A percentile compares a stretch with the other conserved stretches of the same genome.
Conservation (phyloP, 2,113 vertebrate genomes). For the Phaethornis superciliosus region DNA sequence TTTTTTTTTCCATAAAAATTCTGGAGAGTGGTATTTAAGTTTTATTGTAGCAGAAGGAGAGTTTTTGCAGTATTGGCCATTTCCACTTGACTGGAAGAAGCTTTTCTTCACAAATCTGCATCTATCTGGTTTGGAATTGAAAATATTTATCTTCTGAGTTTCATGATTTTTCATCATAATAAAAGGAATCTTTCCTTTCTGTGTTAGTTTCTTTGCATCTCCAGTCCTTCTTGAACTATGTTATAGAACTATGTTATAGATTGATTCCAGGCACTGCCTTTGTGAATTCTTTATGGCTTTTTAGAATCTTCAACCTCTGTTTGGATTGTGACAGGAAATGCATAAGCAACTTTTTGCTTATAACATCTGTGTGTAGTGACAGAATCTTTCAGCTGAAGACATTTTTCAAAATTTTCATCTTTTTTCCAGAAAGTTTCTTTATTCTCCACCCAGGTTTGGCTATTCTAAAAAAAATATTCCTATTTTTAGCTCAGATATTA, state of each 20-base stretch:
- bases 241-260: too few relatives aligned
- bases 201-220: background rate
- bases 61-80: background rate
- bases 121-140: background rate
- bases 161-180: background rate
- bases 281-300: background rate
- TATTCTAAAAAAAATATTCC: background rate
- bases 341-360: background rate
- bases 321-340: background rate
- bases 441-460: background rate
- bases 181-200: background rate
- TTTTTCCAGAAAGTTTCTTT: background rate
- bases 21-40: background rate
- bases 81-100: background rate
- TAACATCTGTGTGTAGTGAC: background rate
- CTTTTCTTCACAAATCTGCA: background rate
- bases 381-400: background rate
- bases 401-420: background rate
- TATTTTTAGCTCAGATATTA: background rate
- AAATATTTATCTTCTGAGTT: background rate
- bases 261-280: background rate
- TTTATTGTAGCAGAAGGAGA: background rate
- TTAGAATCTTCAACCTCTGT: background rate
- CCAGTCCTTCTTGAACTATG: background rate
- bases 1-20: background rate